phyloP scores from a whole-genome alignment of 64 coral and sea anemone species.

The Dendronephthya gigantea region DNA sequence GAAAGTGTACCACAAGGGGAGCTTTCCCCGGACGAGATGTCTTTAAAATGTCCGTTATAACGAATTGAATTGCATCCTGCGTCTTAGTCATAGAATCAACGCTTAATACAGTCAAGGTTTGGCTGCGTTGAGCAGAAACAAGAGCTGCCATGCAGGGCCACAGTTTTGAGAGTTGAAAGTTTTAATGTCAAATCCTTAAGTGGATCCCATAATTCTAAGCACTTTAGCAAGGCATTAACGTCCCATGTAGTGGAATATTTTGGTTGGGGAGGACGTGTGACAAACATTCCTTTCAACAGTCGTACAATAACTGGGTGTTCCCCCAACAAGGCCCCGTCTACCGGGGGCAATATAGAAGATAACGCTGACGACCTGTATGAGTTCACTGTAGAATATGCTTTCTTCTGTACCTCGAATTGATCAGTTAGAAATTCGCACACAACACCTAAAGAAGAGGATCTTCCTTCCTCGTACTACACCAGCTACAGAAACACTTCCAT shows the following conservation, averaged over 20 bases:
- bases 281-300: conserved; percentile 9
- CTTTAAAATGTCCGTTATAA: background rate
- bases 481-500: conserved; percentile 27
- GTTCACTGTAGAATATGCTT: conserved; percentile 6
- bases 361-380: conserved; percentile 16
- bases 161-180: background rate
- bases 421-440: conserved; percentile 13
- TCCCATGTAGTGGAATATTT: conserved; percentile 35
- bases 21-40: background rate
- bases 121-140: background rate
- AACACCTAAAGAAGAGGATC: conserved; percentile 17
- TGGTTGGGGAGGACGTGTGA: background rate
- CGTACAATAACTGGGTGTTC: conserved; percentile 16
- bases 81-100: background rate
- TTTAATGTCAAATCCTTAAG: background rate
- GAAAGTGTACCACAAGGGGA: background rate
- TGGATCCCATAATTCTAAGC: background rate
- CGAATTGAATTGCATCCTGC: background rate
- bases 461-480: background rate
- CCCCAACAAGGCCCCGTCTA: background rate
- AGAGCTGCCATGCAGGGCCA: background rate
- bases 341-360: conserved; percentile 3
- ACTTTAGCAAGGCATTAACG: background rate
- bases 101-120: background rate
- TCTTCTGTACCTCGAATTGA: background rate